Conservation (phyloP, 2,888 invertebrate species). For the Torymus texanus region DNA sequence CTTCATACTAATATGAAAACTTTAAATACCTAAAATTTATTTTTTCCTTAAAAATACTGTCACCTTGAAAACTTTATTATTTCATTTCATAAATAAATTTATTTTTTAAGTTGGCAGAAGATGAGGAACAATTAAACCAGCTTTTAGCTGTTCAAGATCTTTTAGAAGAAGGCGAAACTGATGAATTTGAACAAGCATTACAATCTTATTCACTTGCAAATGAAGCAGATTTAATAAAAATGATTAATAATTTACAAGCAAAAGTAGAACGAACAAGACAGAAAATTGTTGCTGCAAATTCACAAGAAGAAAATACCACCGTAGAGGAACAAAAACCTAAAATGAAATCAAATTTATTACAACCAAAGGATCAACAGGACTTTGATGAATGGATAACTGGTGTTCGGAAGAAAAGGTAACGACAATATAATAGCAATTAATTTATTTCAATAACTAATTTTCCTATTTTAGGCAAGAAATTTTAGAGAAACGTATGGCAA, state of each 20-base stretch:
- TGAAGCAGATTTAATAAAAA: constrained; percentile 87
- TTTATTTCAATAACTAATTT: constrained; percentile 15
- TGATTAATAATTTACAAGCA: constrained; percentile 81
- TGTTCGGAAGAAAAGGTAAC: constrained; percentile 79
- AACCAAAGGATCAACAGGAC: constrained; percentile 76
- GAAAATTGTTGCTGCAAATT: constrained; percentile 83
- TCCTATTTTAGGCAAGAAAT: constrained; percentile 81
- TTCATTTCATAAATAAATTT: neutral
- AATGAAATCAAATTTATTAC: constrained; percentile 71
- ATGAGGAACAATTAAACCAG: constrained; percentile 89
- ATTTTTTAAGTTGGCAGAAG: constrained; percentile 82
- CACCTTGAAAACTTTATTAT: too few relatives aligned
- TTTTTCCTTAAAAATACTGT: too few relatives aligned
- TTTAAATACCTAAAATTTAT: too few relatives aligned
- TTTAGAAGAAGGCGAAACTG: constrained; percentile 85
- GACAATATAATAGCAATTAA: constrained; percentile 3
- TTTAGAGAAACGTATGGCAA: constrained; percentile 82
- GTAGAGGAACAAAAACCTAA: constrained; percentile 77
- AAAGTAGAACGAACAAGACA: constrained; percentile 87
- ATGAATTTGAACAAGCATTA: constrained; percentile 84
- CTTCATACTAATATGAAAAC: too few relatives aligned
- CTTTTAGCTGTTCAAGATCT: constrained; percentile 85
- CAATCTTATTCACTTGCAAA: constrained; percentile 85
- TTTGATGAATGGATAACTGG: constrained; percentile 78
- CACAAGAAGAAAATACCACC: constrained; percentile 79